Percentiles rank a stretch among this genome's conserved stretches.
Evolutionary conservation across 2,797 vertebrate species (phyloP).

Genomic region (Spinus olivaceus): DNA sequence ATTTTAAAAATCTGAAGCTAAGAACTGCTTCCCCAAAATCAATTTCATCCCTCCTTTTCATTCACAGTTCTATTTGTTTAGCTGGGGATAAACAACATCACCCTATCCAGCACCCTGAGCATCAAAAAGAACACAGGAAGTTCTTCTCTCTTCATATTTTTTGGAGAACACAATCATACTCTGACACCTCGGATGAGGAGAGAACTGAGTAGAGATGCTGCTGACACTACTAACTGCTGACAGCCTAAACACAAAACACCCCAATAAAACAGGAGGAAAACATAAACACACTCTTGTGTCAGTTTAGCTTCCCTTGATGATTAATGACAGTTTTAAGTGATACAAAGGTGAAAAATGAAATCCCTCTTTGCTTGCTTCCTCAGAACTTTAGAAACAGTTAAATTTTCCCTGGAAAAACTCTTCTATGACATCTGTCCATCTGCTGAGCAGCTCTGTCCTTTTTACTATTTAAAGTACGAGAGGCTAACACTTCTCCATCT

Average conservation of each 20-base stretch:
- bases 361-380: not conserved
- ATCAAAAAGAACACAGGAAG: not conserved
- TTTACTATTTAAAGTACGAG: not conserved
- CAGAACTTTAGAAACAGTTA: not conserved
- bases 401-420: not conserved
- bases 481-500: not conserved
- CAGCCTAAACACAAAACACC: not conserved
- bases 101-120: not conserved
- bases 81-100: not conserved
- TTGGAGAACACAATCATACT: not conserved
- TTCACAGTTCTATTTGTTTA: not conserved
- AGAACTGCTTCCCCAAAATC: not conserved
- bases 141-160: not conserved
- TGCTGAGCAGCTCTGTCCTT: not conserved
- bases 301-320: not conserved
- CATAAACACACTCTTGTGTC: not conserved
- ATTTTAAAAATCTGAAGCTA: not conserved
- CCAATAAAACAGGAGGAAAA: not conserved
- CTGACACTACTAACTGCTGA: not conserved
- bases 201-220: not conserved
- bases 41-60: not conserved
- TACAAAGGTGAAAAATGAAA: accelerated
- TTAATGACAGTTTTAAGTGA: not conserved
- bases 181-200: not conserved
- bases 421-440: not conserved